phyloP scores from a whole-genome alignment of 2,888 invertebrate species.

The Eupithecia insigniata region DNA sequence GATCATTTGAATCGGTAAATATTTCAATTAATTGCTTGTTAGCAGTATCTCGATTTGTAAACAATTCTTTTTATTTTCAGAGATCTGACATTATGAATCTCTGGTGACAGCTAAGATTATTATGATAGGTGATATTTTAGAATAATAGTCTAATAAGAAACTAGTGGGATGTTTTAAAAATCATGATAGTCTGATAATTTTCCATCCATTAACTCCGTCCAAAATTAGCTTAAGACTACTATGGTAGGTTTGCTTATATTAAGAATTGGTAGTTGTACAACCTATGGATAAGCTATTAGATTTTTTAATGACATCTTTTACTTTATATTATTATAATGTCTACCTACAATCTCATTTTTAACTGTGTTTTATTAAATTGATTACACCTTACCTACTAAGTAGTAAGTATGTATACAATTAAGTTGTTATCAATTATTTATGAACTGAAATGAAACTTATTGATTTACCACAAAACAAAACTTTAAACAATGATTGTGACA shows the following conservation, averaged over 20 bases:
- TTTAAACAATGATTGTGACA: too few relatives aligned
- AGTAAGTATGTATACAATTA: neutral
- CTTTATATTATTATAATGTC: too few relatives aligned
- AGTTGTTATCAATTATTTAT: neutral
- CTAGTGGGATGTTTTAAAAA: neutral
- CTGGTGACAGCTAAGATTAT: neutral
- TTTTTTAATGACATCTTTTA: neutral
- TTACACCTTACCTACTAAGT: neutral
- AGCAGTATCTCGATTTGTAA: neutral
- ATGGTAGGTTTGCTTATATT: neutral
- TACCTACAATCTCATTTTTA: neutral
- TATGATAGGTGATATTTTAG: neutral
- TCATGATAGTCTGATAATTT: neutral
- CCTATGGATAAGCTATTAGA: neutral
- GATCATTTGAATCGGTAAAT: neutral
- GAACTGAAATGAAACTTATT: neutral
- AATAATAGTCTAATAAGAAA: neutral
- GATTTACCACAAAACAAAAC: too few relatives aligned
- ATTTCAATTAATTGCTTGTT: neutral
- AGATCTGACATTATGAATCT: neutral
- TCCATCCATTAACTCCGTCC: conserved; percentile 13
- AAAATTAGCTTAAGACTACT: conserved; percentile 5
- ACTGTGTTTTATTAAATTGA: neutral
- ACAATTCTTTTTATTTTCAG: neutral
- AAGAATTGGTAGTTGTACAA: neutral